A percentile compares a stretch with the other conserved stretches of the same genome.
Evolutionary conservation across 2,113 vertebrate species (phyloP).

Genomic region (Plecturocebus donacophilus): DNA sequence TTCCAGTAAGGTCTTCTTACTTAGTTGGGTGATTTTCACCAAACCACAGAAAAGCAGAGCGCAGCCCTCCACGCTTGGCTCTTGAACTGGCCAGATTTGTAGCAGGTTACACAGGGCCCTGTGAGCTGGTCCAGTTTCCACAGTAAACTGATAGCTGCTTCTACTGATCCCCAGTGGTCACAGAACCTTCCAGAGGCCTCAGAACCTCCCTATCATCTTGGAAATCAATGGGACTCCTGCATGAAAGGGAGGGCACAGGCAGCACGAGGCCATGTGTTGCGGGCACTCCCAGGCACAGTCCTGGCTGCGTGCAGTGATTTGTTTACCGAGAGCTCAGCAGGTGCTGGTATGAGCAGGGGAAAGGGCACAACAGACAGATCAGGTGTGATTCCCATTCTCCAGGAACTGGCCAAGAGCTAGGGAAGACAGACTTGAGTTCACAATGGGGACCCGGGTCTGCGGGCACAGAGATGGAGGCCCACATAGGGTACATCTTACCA

Average conservation of each 20-base stretch:
- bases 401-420: neutral
- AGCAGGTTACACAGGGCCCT: neutral
- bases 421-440: accelerated
- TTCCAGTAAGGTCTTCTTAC: neutral
- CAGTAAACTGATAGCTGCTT: neutral
- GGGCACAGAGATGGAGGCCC: neutral
- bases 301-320: accelerated
- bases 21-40: neutral
- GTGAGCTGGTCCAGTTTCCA: neutral
- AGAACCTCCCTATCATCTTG: neutral
- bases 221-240: neutral
- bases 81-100: neutral
- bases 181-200: neutral
- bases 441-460: neutral
- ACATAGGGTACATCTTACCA: neutral
- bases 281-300: neutral
- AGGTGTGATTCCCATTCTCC: neutral
- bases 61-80: neutral
- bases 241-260: neutral
- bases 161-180: neutral
- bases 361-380: neutral
- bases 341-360: neutral
- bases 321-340: neutral
- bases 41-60: neutral
- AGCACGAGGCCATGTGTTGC: accelerated